Evolutionary conservation across 2,888 invertebrate genomes (phyloP), one percentile per base, ranked within the genome.

Genomic region (Coremacera marginata): DNA sequence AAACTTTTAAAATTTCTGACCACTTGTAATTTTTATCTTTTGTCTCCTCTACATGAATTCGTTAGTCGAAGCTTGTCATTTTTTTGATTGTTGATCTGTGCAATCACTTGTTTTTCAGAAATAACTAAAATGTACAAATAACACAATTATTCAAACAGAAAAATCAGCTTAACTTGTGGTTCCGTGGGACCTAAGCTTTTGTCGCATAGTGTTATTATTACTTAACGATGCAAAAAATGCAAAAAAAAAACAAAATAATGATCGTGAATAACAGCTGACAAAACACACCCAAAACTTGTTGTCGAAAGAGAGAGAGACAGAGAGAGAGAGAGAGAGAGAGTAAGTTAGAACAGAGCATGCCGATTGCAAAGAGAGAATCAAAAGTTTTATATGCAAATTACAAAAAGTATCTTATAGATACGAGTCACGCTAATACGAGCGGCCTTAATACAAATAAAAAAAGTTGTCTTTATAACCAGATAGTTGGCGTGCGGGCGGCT

Each of bases 241-340:
- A 8, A 44, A 44, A 44, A 44, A 44, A 57, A 22, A 22, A 25
- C 7, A 0, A 55, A 55, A 55, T 55, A 5, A 70, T 65, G 63
- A 63, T 74, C 65, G 52, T 55, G 52, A 22, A 68, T 25, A 68
- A 68, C 68, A 51, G 68, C 51, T 65, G 49, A 63, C 37, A 67
- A 65, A 31, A 74, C 74, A 74, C 67, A 67, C 74, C 74, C 67
- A 67, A 55, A 73, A 49, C n/a, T 34, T 34, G 27, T 11, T 49
- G 49, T 22, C 5, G 19, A 68, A n/a, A 67, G 25, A 68, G 16
- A 68, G 8, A 31, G 67, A 31, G 11, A 37, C 7, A 37, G 22
- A 51, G 51, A 68, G 68, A 44, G 25, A 49, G 8, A 62, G 62
- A 62, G 62, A 9, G 60, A 4, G 11, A 3, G 14, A 62, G 62